A percentile compares a stretch with the other conserved stretches of the same genome.
Evolutionary conservation across 2,888 invertebrate species (phyloP).

Genomic region (Pomacea canaliculata): DNA sequence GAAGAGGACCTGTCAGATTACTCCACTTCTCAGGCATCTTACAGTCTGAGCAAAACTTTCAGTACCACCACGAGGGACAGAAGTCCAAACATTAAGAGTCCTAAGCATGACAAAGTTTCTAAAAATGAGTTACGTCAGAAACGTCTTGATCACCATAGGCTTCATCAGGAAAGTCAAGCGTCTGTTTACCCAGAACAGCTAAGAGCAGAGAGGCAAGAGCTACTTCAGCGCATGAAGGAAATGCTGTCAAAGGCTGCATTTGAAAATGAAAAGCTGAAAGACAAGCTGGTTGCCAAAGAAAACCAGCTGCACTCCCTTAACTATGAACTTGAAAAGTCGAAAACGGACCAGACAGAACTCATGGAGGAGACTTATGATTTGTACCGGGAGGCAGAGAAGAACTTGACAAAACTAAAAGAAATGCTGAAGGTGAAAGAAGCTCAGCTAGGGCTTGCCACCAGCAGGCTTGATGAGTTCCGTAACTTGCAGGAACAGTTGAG

Average conservation of each 20-base stretch:
- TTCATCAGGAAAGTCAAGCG: not conserved
- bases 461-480: slow-evolving; percentile 25
- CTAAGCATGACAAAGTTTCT: not conserved
- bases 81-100: not conserved
- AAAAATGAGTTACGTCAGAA: not conserved
- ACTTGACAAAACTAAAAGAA: slow-evolving; percentile 41
- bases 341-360: slow-evolving; percentile 37
- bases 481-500: slow-evolving; percentile 19
- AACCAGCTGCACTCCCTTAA: slow-evolving; percentile 41
- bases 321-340: slow-evolving; percentile 42
- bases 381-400: slow-evolving; percentile 50
- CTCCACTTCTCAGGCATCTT: slow-evolving; percentile 6
- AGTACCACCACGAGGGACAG: slow-evolving; percentile 7
- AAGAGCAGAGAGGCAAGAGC: slow-evolving; percentile 37
- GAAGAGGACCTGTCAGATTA: slow-evolving; percentile 10
- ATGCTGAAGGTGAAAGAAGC: slow-evolving; percentile 46
- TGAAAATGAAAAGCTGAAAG: slow-evolving; percentile 43
- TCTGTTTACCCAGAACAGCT: slow-evolving; percentile 26
- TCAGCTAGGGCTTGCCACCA: slow-evolving; percentile 42
- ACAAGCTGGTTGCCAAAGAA: slow-evolving; percentile 43
- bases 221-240: slow-evolving; percentile 48
- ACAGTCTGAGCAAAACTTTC: not conserved
- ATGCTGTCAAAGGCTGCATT: slow-evolving; percentile 45
- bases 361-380: slow-evolving; percentile 42
- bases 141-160: not conserved